Conservation (phyloP, 2,797 vertebrate genomes). For the Chiloscyllium punctatum region DNA sequence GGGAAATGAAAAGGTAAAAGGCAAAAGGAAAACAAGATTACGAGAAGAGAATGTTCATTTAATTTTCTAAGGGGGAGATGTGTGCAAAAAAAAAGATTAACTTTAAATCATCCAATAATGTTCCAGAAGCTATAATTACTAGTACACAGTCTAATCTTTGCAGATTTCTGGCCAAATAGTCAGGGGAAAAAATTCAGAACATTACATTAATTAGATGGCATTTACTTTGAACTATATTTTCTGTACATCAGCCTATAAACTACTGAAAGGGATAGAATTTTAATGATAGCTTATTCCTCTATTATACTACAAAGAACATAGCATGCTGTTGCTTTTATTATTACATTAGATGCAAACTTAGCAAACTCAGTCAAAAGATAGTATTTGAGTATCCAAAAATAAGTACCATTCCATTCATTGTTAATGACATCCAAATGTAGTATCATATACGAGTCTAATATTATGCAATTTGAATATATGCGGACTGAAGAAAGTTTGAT, state of each 20-base stretch:
- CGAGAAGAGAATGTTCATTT: not conserved
- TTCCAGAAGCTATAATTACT: no score
- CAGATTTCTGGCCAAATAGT: not conserved
- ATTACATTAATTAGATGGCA: not conserved
- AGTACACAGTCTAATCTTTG: no score
- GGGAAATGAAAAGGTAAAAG: not conserved
- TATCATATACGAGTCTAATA: not conserved
- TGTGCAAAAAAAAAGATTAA: not conserved
- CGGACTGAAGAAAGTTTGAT: not conserved
- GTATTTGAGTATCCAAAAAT: not conserved
- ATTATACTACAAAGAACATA: not conserved
- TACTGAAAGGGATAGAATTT: not conserved
- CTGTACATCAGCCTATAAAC: not conserved
- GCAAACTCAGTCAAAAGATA: not conserved
- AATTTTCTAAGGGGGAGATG: not conserved
- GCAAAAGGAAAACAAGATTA: not conserved
- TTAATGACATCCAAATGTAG: no score
- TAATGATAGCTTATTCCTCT: not conserved
- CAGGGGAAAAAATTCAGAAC: not conserved
- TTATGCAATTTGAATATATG: not conserved
- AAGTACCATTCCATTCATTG: not conserved
- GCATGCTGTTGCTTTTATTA: not conserved
- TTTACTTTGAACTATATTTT: not conserved
- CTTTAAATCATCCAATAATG: no score
- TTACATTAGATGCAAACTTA: not conserved